phyloP scores from a whole-genome alignment of 2,113 vertebrate species.

The Clarias batrachus region DNA sequence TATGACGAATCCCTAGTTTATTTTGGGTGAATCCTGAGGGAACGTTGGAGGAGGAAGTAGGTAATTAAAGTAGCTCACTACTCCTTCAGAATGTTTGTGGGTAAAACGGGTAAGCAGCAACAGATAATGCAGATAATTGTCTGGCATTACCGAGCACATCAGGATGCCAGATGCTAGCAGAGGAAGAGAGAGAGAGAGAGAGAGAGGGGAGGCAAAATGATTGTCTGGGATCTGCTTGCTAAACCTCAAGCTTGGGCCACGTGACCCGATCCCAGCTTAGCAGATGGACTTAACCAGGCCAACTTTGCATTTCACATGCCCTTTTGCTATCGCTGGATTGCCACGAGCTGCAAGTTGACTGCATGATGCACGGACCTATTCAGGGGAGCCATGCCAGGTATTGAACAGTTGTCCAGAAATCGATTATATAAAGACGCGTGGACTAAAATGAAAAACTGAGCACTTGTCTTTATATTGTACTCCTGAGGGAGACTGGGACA shows the following conservation, averaged over 20 bases:
- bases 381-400: conserved; percentile 4
- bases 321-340: conserved; percentile 25
- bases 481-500: not conserved
- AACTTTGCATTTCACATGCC: conserved; percentile 45
- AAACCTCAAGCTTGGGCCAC: conserved; percentile 16
- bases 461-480: not conserved
- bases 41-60: conserved; percentile 44
- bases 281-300: conserved; percentile 48
- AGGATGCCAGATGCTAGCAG: conserved; percentile 47
- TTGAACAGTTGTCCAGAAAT: conserved; percentile 30
- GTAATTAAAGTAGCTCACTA: conserved; percentile 51
- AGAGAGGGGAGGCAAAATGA: conserved; percentile 20
- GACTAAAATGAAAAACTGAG: not conserved
- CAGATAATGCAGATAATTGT: conserved; percentile 56
- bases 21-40: conserved; percentile 45
- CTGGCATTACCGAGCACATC: conserved; percentile 48
- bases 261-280: conserved; percentile 24
- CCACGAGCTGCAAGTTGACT: not conserved
- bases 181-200: not conserved
- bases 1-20: conserved; percentile 48
- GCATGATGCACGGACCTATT: not conserved
- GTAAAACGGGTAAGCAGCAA: conserved; percentile 52
- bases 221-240: conserved; percentile 31
- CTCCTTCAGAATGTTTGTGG: conserved; percentile 43
- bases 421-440: conserved; percentile 12